These are phyloP conservation scores for Schizothorax lantsangensis DNA, from an alignment of 2,797 vertebrate genomes.

Conservation along the genomic window DNA sequence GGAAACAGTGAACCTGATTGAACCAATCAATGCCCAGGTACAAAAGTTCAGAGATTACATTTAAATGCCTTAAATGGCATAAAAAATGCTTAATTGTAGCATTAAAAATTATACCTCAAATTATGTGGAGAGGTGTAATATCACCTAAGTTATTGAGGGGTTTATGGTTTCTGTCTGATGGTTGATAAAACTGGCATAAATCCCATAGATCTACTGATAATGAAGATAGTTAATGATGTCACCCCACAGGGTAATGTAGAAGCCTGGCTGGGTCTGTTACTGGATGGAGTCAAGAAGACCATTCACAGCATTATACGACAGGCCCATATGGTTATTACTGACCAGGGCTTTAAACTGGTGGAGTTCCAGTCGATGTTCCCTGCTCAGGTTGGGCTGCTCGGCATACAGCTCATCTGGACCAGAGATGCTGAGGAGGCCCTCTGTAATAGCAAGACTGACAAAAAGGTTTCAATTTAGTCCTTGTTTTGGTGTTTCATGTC, in stretches of 20 bases:
- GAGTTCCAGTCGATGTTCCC: slow-evolving; percentile 84
- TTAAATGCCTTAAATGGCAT: not conserved
- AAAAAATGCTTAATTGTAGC: not conserved
- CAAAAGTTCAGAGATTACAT: not conserved
- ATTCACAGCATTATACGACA: slow-evolving; percentile 82
- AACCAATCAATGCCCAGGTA: slow-evolving; percentile 83
- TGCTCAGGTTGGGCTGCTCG: slow-evolving; percentile 86
- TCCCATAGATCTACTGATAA: not conserved
- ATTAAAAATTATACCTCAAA: not conserved
- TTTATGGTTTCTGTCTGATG: not conserved
- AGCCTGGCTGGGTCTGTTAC: slow-evolving; percentile 83
- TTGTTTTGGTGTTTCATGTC: not conserved
- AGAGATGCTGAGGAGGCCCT: slow-evolving; percentile 84
- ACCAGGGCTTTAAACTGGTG: slow-evolving; percentile 77
- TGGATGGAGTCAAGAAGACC: slow-evolving; percentile 81
- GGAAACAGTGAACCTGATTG: slow-evolving; percentile 80
- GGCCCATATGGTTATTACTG: slow-evolving; percentile 77
- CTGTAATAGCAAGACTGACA: slow-evolving; percentile 80
- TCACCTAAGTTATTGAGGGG: not conserved
- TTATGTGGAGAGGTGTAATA: not conserved
- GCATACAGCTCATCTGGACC: slow-evolving; percentile 90
- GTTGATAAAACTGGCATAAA: not conserved
- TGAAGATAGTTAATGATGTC: slow-evolving; percentile 6
- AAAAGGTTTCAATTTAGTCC: slow-evolving; percentile 75
- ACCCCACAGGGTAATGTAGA: slow-evolving; percentile 83